Evolutionary conservation across 2,797 vertebrate genomes (phyloP), one percentile per base, ranked within the genome.

Genomic region (Phyllotis vaccarum): DNA sequence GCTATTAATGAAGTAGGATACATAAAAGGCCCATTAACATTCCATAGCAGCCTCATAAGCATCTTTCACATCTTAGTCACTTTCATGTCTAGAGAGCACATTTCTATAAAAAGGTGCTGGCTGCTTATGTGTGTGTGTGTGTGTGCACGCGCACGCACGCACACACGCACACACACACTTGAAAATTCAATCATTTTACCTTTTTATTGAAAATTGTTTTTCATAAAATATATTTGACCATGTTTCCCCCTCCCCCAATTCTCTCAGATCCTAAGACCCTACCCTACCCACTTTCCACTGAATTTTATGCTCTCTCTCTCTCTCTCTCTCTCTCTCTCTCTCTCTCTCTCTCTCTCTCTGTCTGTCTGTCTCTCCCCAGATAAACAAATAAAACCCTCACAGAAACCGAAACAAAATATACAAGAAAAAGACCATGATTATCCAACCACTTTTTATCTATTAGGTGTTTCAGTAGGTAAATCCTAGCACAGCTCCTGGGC

Each of bases 21-120:
- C 88, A 94, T 95, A 95, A 98, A 97, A 96, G 79, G 10, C 75
- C 95, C 70, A 91, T 96, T 97, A 98, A 97, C 96, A 96, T 96
- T 96, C 93, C 90, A 97, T 49, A 94, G 89, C 75, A 85, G 92
- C 86, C 60, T 96, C 94, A 93, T 90, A 96, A 94, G 93, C 88
- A 85, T 96, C 82, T 96, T 93, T 95, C 79, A 95, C 46, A 93
- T 94, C 91, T 96, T 93, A 92, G 90, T 97, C 81, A 92, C 54
- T 96, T 96, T 89, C 92, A 75, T 60, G 86, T 96, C 93, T 96
- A 94, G 37, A 96, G 85, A 93, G 52, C 60, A 95, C 72, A 79
- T 94, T 95, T 96, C 64, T 80, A 40, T 90, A 86, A 92, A 29
- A 93, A 94, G 80, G n/a, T 70, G 14, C n/a, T 56, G n/a, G 22